Evolutionary conservation across 2,113 vertebrate species (phyloP).

Genomic region (human): DNA sequence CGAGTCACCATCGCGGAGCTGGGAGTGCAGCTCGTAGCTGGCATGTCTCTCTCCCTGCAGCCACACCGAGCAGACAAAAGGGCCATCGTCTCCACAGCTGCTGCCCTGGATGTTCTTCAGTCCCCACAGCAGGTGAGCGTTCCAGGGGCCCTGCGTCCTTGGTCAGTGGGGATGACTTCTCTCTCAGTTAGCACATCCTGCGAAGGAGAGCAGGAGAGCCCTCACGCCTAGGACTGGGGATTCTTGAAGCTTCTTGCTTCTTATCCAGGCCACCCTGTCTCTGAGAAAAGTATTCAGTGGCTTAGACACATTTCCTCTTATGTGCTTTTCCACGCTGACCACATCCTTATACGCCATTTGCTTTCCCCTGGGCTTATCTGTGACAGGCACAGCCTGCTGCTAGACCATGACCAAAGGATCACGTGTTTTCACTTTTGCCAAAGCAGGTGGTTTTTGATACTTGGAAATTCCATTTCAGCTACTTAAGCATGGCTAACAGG

Average conservation of each 20-base stretch:
- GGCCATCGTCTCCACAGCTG: conserved; percentile 88
- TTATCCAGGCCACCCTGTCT: neutral
- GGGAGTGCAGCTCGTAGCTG: conserved; percentile 92
- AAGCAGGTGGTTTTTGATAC: neutral
- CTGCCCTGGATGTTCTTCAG: conserved; percentile 91
- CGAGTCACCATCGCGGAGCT: conserved; percentile 94
- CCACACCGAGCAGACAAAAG: conserved; percentile 87
- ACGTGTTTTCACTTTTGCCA: neutral
- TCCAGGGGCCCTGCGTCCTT: rapidly evolving
- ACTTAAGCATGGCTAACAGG: neutral
- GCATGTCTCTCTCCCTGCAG: conserved; percentile 90
- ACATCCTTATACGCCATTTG: rapidly evolving
- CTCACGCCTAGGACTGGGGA: rapidly evolving
- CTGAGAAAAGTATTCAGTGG: neutral
- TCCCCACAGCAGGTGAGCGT: conserved; percentile 89
- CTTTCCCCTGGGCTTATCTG: neutral
- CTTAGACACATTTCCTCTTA: rapidly evolving
- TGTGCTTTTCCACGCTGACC: neutral
- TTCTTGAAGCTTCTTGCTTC: neutral
- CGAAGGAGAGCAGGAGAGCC: rapidly evolving
- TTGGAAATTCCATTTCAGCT: neutral
- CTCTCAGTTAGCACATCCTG: rapidly evolving
- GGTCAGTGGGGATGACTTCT: rapidly evolving
- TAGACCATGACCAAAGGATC: neutral
- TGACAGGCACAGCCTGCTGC: neutral